A percentile compares a stretch with the other conserved stretches of the same genome.
phyloP scores from a whole-genome alignment of 1,140 invertebrate genomes.

The Penaeus indicus region DNA sequence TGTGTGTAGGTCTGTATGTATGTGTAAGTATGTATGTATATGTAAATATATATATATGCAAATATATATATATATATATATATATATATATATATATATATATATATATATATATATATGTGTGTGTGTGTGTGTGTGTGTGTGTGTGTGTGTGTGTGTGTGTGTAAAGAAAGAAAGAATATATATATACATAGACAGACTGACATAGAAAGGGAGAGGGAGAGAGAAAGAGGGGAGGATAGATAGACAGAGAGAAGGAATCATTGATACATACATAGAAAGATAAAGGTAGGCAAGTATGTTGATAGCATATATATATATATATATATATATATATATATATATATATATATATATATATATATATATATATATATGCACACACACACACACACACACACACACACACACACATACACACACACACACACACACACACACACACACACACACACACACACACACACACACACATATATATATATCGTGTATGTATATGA shows the following conservation, averaged over 20 bases:
- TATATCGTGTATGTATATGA: too few relatives aligned
- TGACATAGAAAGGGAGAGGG: background rate
- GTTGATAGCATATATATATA: background rate
- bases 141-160: background rate
- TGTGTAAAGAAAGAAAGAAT: background rate
- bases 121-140: background rate
- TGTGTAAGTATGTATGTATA: background rate
- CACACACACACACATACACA: background rate
- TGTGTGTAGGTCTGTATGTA: too few relatives aligned
- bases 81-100: background rate
- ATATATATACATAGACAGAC: too few relatives aligned
- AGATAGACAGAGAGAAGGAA: too few relatives aligned
- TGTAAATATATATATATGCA: background rate
- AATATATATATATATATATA: background rate
- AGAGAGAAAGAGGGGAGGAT: too few relatives aligned
- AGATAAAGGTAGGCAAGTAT: background rate
- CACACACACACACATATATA: background rate
- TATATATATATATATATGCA: slow-evolving; percentile 5
- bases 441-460: background rate
- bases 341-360: slow-evolving; percentile 1
- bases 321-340: slow-evolving; percentile 15
- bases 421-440: background rate
- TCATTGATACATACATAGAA: background rate
- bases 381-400: background rate
- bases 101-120: slow-evolving; percentile 4